Percentiles rank a stretch among this genome's conserved stretches.
phyloP scores from a whole-genome alignment of 2,888 invertebrate species.

The Eretmocerus hayati region DNA sequence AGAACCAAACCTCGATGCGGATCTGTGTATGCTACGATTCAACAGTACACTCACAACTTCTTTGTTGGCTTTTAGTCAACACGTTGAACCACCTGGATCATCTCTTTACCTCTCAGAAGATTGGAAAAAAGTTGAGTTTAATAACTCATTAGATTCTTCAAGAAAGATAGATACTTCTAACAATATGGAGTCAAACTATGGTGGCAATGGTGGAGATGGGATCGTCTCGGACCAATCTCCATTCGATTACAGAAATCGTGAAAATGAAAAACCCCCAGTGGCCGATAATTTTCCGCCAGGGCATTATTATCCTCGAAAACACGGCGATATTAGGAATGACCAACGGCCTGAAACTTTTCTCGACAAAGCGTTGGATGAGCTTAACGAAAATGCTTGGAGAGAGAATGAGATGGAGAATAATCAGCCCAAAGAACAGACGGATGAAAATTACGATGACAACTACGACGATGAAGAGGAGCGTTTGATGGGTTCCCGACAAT shows the following conservation, averaged over 20 bases:
- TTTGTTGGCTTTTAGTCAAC: conserved; percentile 60
- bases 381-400: conserved; percentile 27
- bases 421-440: conserved; percentile 10
- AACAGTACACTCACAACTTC: conserved; percentile 62
- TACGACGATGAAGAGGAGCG: conserved; percentile 31
- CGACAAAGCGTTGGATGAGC: conserved; percentile 18
- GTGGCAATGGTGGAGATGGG: conserved; percentile 25
- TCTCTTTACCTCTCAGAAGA: conserved; percentile 61
- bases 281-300: conserved; percentile 2
- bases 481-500: conserved; percentile 18
- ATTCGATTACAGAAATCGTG: conserved; percentile 19
- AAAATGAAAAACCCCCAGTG: conserved; percentile 18
- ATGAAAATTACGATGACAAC: conserved; percentile 30
- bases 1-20: conserved; percentile 38
- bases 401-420: conserved; percentile 26
- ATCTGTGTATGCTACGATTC: conserved; percentile 63
- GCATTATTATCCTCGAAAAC: conserved; percentile 21
- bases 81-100: conserved; percentile 63
- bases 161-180: conserved; percentile 48
- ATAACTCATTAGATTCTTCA: conserved; percentile 48
- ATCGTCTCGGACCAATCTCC: conserved; percentile 31
- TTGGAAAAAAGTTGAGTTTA: conserved; percentile 43
- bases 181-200: conserved; percentile 34
- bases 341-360: conserved; percentile 14
- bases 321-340: conserved; percentile 12